These are phyloP conservation scores for Danio albolineatus DNA, from an alignment of 2,797 vertebrate species.

Conservation along the genomic window DNA sequence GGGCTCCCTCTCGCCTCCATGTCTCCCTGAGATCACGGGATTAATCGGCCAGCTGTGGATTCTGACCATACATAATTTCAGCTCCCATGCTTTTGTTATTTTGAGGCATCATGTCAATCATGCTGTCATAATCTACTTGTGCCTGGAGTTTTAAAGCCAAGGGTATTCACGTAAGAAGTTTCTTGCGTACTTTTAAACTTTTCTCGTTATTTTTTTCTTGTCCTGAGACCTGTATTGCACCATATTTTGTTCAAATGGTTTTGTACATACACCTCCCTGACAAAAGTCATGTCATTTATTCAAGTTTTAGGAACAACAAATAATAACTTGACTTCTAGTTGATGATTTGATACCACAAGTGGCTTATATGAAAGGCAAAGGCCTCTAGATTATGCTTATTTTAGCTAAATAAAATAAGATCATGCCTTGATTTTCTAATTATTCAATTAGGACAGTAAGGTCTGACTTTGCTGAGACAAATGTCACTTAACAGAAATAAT, in stretches of 20 bases:
- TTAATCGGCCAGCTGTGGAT: constrained; percentile 54
- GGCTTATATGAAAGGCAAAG: no score
- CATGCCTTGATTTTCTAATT: no score
- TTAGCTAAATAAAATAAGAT: no score
- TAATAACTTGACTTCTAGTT: no score
- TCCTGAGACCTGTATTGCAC: not conserved
- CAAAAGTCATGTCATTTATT: no score
- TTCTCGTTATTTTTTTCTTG: not conserved
- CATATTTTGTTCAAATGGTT: not conserved
- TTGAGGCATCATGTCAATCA: constrained; percentile 31
- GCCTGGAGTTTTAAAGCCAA: not conserved
- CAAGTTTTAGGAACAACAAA: no score
- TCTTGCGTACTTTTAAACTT: not conserved
- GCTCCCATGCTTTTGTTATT: constrained; percentile 51
- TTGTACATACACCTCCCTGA: no score
- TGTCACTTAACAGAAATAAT: no score
- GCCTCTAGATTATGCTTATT: no score
- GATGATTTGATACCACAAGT: no score
- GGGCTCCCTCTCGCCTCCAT: constrained; percentile 45
- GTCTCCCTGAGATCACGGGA: constrained; percentile 52
- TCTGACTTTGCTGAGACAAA: no score
- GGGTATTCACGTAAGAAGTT: not conserved
- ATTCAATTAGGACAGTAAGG: no score
- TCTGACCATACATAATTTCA: constrained; percentile 21
- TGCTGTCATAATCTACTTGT: constrained; percentile 20